Percentiles rank a stretch among this genome's conserved stretches.
Conservation (phyloP, 2,797 vertebrate species). For the Lacerta bilineata region DNA sequence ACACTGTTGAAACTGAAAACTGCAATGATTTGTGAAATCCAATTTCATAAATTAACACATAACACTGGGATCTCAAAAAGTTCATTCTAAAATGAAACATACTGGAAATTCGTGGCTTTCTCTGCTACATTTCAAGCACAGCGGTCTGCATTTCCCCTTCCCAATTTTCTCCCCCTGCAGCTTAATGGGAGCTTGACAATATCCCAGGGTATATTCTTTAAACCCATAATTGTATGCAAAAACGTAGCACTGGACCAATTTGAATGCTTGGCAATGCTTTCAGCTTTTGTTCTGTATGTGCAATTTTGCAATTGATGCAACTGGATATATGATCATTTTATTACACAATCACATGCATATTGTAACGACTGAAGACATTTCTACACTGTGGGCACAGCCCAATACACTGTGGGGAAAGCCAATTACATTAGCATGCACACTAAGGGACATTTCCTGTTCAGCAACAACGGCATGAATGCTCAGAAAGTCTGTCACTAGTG, state of each 20-base stretch:
- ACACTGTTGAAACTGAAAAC: neutral
- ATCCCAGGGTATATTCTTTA: neutral
- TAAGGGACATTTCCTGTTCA: neutral
- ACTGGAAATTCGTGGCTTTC: neutral
- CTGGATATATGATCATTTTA: neutral
- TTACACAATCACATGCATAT: neutral
- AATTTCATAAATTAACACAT: neutral
- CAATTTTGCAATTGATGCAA: neutral
- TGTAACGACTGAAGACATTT: too few species aligned
- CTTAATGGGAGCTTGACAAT: neutral
- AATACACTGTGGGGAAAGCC: neutral
- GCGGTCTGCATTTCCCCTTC: neutral
- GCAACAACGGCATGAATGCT: neutral
- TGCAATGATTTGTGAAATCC: neutral
- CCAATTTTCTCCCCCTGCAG: neutral
- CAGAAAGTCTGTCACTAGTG: neutral
- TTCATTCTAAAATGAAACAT: neutral
- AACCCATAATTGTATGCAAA: neutral
- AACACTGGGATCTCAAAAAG: neutral
- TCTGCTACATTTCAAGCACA: neutral
- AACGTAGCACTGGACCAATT: too few species aligned
- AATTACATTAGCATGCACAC: neutral
- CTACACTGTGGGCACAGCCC: neutral
- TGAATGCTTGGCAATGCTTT: neutral
- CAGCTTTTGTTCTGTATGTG: neutral